Evolutionary conservation across 2,113 vertebrate species (phyloP).

Genomic region (Osmerus mordax): DNA sequence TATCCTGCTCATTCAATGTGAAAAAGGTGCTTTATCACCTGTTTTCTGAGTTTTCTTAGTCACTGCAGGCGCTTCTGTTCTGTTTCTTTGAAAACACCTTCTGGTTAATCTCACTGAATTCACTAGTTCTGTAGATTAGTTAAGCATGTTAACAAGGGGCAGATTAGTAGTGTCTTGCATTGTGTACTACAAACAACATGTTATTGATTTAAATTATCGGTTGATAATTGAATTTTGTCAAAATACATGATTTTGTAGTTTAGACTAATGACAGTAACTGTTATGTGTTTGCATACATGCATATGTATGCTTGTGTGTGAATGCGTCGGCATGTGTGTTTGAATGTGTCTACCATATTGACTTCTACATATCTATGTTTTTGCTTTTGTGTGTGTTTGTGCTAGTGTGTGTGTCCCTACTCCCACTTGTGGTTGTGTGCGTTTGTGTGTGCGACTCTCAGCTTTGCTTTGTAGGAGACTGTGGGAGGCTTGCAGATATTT

Average conservation of each 20-base stretch:
- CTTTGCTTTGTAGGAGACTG: slow-evolving; percentile 48
- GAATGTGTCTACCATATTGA: slow-evolving; percentile 7
- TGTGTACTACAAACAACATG: too few species aligned
- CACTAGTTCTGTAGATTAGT: too few species aligned
- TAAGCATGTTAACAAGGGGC: too few species aligned
- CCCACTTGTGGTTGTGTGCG: slow-evolving; percentile 66
- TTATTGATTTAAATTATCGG: too few species aligned
- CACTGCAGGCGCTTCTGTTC: background rate
- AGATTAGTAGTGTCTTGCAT: too few species aligned
- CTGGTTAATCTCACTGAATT: background rate
- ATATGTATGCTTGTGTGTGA: slow-evolving; percentile 4
- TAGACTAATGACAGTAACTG: background rate
- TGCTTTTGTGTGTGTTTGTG: slow-evolving; percentile 18
- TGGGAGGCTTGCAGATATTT: slow-evolving; percentile 63
- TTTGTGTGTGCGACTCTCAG: slow-evolving; percentile 8
- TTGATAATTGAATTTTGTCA: too few species aligned
- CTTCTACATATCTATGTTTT: slow-evolving; percentile 1
- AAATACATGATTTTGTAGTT: too few species aligned
- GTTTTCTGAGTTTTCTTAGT: slow-evolving; percentile 11
- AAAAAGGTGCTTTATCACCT: slow-evolving; percentile 21
- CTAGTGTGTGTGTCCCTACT: slow-evolving; percentile 48
- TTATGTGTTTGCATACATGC: background rate
- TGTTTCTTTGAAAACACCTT: background rate
- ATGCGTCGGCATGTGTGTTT: slow-evolving; percentile 12
- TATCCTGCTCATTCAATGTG: slow-evolving; percentile 28